Evolutionary conservation across 2,113 vertebrate species (phyloP), one percentile per base, ranked within the genome.

Genomic region (Hylia prasina): DNA sequence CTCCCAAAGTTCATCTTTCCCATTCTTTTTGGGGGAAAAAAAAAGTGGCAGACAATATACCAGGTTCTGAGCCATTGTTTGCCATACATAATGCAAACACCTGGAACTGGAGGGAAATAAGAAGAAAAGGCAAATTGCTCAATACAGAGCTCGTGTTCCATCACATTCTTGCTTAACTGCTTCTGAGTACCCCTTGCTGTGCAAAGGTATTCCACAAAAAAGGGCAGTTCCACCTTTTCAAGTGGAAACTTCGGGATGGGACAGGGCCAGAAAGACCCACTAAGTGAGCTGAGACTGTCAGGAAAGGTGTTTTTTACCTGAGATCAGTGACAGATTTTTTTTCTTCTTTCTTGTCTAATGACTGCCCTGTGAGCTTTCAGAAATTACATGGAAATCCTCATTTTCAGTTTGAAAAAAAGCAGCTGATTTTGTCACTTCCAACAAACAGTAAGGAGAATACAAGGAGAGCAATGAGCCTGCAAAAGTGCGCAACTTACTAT

Each of bases 301-400:
- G 42, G 10, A 50, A 50, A 68, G 28, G 5, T 1, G 14, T 23
- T 92, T 92, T 95, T 87, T 33, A 3, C 9, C 65, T 42, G 6
- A 51, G 15, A 42, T 31, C 8, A 58, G 8, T 7, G 5, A 11
- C 39, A 64, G 9, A 35, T 4, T 11, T 51, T 50, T 31, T 20
- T 13, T 2, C 0, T 0, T 42, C 71, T 75, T 50, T 23, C 22
- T 68, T 61, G 17, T 44, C 21, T 47, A 50, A 18, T 30, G 17
- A 47, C 20, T 50, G 20, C 9, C 30, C 10, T 47, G 6, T 15
- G 40, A 81, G 20, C 15, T n/a, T 87, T 44, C 21, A 61, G 83
- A 91, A 65, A 45, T 13, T 21, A 4, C 15, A 5, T 2, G 40
- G 20, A 71, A 87, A 64, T 83, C 35, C 33, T 89, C 15, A 22